These are phyloP conservation scores for Felis catus DNA, from an alignment of 2,113 vertebrate genomes.

Conservation along the genomic window DNA sequence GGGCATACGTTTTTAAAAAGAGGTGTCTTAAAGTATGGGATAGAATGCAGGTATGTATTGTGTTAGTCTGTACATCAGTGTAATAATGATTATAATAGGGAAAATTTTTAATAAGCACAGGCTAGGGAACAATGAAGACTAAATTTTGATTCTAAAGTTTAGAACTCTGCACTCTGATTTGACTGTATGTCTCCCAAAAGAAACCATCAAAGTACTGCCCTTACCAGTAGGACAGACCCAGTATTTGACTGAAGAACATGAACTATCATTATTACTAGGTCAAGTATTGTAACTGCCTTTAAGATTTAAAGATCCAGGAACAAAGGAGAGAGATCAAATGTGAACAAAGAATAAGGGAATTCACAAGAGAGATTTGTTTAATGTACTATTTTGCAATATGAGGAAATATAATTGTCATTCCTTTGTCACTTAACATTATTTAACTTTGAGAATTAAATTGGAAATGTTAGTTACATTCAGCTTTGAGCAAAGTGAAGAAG, in stretches of 20 bases:
- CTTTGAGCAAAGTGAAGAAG: not conserved
- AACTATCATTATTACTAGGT: constrained; percentile 8
- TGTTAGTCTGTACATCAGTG: not conserved
- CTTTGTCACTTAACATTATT: not conserved
- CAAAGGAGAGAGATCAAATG: constrained; percentile 29
- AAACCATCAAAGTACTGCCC: constrained; percentile 2
- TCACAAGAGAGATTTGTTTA: not conserved
- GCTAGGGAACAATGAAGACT: not conserved
- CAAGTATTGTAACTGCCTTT: constrained; percentile 19
- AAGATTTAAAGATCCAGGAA: not conserved
- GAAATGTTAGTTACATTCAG: not conserved
- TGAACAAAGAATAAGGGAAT: constrained; percentile 1
- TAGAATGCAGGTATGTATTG: not conserved
- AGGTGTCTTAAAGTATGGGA: not conserved
- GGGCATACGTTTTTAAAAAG: not conserved
- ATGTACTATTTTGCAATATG: not conserved
- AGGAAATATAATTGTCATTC: not conserved
- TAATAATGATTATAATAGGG: not conserved
- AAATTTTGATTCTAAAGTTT: not conserved
- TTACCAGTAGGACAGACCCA: not conserved
- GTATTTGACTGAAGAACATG: not conserved
- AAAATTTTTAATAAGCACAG: not conserved
- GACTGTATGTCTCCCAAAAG: not conserved
- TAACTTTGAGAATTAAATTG: not conserved
- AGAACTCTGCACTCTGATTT: not conserved